Percentiles rank a stretch among this genome's conserved stretches.
phyloP scores from a whole-genome alignment of 2,113 vertebrate species.

The Semicossyphus pulcher region DNA sequence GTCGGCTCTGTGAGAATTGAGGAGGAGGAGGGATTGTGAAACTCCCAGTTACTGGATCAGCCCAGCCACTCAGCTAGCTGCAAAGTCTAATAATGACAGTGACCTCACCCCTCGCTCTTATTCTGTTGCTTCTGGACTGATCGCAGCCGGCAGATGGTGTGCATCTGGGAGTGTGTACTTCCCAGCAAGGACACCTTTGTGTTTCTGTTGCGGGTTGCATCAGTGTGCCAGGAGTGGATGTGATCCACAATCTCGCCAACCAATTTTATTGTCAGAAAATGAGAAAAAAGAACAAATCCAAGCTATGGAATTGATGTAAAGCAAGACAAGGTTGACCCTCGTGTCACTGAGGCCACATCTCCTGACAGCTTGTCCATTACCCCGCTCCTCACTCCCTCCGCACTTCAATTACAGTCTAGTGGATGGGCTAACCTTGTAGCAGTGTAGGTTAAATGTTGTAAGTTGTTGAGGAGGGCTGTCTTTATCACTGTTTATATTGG shows the following conservation, averaged over 20 bases:
- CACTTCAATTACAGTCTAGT: slow-evolving; percentile 35
- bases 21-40: slow-evolving; percentile 54
- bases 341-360: slow-evolving; percentile 28
- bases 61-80: slow-evolving; percentile 38
- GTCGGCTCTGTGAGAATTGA: slow-evolving; percentile 61
- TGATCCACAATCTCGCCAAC: slow-evolving; percentile 21
- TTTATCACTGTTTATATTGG: not conserved
- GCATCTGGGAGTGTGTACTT: slow-evolving; percentile 2
- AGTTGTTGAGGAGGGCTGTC: not conserved
- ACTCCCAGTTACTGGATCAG: slow-evolving; percentile 48
- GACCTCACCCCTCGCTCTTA: slow-evolving; percentile 51
- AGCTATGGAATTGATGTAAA: slow-evolving; percentile 53
- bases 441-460: not conserved
- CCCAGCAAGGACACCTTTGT: slow-evolving; percentile 13
- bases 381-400: not conserved
- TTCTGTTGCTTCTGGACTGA: slow-evolving; percentile 51
- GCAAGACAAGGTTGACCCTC: slow-evolving; percentile 46
- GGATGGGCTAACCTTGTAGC: slow-evolving; percentile 24
- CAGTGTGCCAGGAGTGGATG: slow-evolving; percentile 2
- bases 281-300: slow-evolving; percentile 37
- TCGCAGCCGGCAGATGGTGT: slow-evolving; percentile 39
- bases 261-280: slow-evolving; percentile 52
- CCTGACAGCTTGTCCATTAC: slow-evolving; percentile 36
- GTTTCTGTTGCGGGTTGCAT: slow-evolving; percentile 22
- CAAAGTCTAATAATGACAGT: slow-evolving; percentile 67